A percentile compares a stretch with the other conserved stretches of the same genome.
phyloP scores from a whole-genome alignment of 2,797 vertebrate species.

The Vespertilio murinus region DNA sequence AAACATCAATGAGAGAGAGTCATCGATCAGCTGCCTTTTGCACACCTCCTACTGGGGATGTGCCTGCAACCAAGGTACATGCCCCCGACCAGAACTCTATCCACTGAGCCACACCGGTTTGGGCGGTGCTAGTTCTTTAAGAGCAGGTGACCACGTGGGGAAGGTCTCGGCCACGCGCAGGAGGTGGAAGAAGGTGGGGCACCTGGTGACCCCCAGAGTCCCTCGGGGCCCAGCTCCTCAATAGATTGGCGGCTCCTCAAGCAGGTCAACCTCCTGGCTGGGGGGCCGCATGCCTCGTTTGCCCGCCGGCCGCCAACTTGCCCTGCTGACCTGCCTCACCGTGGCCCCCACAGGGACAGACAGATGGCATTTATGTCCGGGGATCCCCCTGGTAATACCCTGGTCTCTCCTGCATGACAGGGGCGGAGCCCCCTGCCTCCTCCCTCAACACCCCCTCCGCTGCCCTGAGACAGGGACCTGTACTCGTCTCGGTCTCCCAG shows the following conservation, averaged over 20 bases:
- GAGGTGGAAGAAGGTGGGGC: neutral
- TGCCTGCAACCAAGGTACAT: too few relatives aligned
- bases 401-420: neutral
- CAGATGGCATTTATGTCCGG: neutral
- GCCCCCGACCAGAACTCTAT: too few relatives aligned
- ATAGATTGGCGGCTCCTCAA: neutral
- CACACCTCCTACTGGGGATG: too few relatives aligned
- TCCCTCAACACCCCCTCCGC: accelerated
- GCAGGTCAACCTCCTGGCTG: too few relatives aligned
- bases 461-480: neutral
- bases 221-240: neutral
- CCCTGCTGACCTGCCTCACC: too few relatives aligned
- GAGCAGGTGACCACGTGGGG: neutral
- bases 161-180: accelerated
- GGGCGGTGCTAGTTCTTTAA: neutral
- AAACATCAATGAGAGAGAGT: too few relatives aligned
- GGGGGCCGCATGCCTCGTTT: too few relatives aligned
- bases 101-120: too few relatives aligned
- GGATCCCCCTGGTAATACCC: neutral
- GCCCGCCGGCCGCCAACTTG: too few relatives aligned
- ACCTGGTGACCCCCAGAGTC: accelerated
- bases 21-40: too few relatives aligned
- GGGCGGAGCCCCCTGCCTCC: neutral
- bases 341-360: accelerated
- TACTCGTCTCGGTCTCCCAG: neutral